Base-by-base conservation (phyloP, 2,113 vertebrate species). In the Columbina picui region DNA sequence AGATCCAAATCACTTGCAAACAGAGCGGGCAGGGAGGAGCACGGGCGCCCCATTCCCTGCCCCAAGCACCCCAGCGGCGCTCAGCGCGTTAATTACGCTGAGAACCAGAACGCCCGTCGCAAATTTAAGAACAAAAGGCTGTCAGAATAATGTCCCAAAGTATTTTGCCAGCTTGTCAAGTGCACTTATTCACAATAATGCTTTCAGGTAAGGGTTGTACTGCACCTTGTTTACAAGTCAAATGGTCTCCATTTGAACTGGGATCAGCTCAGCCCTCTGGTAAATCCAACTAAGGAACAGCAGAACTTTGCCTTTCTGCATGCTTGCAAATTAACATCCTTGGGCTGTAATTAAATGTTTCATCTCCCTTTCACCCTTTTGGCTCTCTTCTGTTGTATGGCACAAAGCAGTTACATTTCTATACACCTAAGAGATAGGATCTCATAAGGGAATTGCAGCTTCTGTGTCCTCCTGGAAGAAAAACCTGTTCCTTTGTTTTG, bases 171-270 rank as follows among this genome's bases (percentile, higher is more conserved):
- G 32, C 26, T 57, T 59, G 29, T 56, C 43, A 60, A 84, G 64
- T 7, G 29, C 43, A 7, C 55, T 43, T 1, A 52, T 25, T 78
- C 59, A 39, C 18, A 57, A 3, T 4, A 43, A 69, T 2, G 15
- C 23, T 87, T 47, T 64, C 55, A 22, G 2, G 0, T 2, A 65
- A 81, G 49, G 41, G 77, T 53, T 56, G 32, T 11, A 15, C 61
- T 16, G n/a, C 61, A 71, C 61, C 60, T 81, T n/a, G 23, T 57
- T 84, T 55, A 45, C 21, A 71, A 95, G 92, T 27, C 78, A 75
- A 67, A 84, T 4, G 11, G 32, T 50, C n/a, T 59, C 60, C 5
- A 2, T n/a, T n/a, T n/a, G n/a, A n/a, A n/a, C 27, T 10, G 65
- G 67, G 65, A 81, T 70, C 59, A 78, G 60, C 30, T 34, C 47